Evolutionary conservation across 2,113 vertebrate genomes (phyloP), one percentile per base, ranked within the genome.

Genomic region (Sander vitreus): DNA sequence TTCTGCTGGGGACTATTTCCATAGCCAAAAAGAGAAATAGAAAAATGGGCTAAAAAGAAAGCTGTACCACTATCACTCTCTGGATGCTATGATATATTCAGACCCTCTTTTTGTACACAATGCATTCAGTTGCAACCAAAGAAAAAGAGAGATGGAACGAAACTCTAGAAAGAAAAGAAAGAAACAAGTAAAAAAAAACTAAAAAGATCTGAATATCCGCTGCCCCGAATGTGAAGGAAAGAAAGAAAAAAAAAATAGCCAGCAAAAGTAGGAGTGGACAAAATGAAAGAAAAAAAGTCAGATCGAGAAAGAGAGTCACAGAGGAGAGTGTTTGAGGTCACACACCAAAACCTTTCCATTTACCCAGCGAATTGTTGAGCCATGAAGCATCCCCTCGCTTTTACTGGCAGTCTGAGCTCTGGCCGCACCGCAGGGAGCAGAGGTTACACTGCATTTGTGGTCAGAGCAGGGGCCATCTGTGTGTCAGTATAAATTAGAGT

Each of bases 291-390:
- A 36, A 62, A 68, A 76, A 63, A 80, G 69, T 62, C 27, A 43
- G 73, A 78, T 15, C 27, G 25, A 77, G 55, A 6, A 27, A 27
- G 54, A 43, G 58, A 78, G 69, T 76, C 36, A 84, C 47, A 76
- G 4, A 63, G 68, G 21, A 68, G 91, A 87, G 88, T 87, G 91
- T 91, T 90, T 95, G 92, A 95, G 94, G 95, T 95, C 90, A 91
- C 90, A 88, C 85, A 92, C 84, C 84, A 90, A 94, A 93, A 70
- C 90, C 93, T 96, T 95, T 95, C 94, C 92, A 94, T 94, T 94
- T 93, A 95, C 92, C 90, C 91, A 92, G 94, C 92, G 72, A 95
- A 96, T 96, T 95, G 93, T 93, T 96, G 90, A 94, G 93, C 93
- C 93, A 93, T 96, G 95, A 96, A 95, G 94, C 94, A 94, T 94